Conservation (phyloP, 2,797 vertebrate species). For the Euthynnus affinis region DNA sequence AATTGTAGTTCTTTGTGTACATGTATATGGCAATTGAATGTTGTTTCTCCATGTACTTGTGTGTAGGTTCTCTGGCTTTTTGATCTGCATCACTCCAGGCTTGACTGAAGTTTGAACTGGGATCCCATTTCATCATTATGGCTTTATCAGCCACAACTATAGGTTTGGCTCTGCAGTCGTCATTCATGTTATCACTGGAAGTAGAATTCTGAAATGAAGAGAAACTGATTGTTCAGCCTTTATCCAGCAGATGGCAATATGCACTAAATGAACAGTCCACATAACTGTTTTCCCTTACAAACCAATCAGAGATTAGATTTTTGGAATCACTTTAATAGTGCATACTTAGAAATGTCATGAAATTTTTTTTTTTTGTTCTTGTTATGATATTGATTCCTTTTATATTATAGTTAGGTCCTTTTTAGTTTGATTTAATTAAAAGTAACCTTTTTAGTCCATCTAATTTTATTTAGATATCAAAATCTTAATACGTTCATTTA, state of each 20-base stretch:
- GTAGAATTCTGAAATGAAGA: slow-evolving; percentile 22
- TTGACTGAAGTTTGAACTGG: slow-evolving; percentile 26
- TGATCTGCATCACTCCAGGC: slow-evolving; percentile 33
- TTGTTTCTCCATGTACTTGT: slow-evolving; percentile 50
- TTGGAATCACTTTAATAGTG: background rate
- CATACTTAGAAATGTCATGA: background rate
- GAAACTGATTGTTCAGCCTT: slow-evolving; percentile 6
- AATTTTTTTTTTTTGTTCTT: too few relatives aligned
- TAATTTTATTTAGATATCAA: too few relatives aligned
- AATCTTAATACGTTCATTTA: background rate
- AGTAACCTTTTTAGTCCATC: too few relatives aligned
- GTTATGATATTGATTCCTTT: too few relatives aligned
- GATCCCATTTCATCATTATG: slow-evolving; percentile 4
- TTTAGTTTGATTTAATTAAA: background rate
- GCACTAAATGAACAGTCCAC: background rate
- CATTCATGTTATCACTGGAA: background rate
- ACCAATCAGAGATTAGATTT: background rate
- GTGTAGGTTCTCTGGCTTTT: slow-evolving; percentile 28
- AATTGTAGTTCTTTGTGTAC: slow-evolving; percentile 34
- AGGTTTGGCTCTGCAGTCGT: slow-evolving; percentile 37
- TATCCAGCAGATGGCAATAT: slow-evolving; percentile 35
- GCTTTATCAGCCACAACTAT: slow-evolving; percentile 30
- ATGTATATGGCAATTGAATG: slow-evolving; percentile 46
- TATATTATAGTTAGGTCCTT: background rate
- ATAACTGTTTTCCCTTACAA: background rate